These are phyloP conservation scores for Cataglyphis rosenhaueri DNA, from an alignment of 2,888 invertebrate species.

Conservation along the genomic window DNA sequence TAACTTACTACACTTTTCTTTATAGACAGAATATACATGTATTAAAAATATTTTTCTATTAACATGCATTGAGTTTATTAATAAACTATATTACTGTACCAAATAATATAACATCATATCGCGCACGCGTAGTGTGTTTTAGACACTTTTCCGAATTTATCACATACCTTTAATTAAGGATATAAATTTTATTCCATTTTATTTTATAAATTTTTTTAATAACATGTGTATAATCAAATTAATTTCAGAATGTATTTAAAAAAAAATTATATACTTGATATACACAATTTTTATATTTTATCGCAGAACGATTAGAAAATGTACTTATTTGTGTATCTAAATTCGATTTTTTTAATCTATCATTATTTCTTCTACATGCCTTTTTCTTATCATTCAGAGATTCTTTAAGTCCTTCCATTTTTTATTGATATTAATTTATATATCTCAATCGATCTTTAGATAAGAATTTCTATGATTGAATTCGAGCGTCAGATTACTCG, in stretches of 20 bases:
- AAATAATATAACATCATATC: slow-evolving; percentile 14
- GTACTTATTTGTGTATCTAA: not conserved
- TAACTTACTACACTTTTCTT: not conserved
- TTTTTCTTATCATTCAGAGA: not conserved
- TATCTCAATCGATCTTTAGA: not conserved
- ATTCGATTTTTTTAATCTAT: not conserved
- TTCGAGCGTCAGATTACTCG: not conserved
- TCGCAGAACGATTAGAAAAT: not conserved
- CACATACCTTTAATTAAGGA: not conserved
- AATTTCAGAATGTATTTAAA: slow-evolving; percentile 6
- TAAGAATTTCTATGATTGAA: not conserved
- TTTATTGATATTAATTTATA: not conserved
- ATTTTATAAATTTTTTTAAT: not conserved
- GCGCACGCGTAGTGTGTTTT: not conserved
- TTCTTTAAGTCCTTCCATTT: not conserved
- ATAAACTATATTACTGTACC: slow-evolving; percentile 26
- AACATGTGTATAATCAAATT: not conserved
- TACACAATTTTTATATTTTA: not conserved
- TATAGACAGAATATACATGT: not conserved
- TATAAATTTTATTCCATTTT: not conserved
- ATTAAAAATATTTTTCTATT: slow-evolving; percentile 6
- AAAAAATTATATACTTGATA: not conserved
- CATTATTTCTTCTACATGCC: not conserved
- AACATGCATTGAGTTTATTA: slow-evolving; percentile 4
- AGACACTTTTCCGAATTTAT: not conserved